Conservation (phyloP, 2,888 invertebrate species). For the Ferrisia virgata region DNA sequence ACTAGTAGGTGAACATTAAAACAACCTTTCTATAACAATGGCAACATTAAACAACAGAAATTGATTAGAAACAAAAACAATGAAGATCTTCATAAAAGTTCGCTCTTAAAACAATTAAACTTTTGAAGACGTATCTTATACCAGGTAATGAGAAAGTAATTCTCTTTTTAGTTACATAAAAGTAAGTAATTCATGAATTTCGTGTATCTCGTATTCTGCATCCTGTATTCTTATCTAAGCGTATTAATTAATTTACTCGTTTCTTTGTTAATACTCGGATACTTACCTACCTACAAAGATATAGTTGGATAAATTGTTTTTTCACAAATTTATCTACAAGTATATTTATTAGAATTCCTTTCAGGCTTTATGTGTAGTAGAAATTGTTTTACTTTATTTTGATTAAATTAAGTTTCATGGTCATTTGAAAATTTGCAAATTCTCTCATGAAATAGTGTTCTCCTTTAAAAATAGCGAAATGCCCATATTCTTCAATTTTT, state of each 20-base stretch:
- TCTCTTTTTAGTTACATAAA: neutral
- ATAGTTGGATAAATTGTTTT: neutral
- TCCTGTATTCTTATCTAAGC: neutral
- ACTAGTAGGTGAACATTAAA: neutral
- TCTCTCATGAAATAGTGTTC: no score
- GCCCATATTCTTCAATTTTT: no score
- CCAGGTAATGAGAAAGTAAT: neutral
- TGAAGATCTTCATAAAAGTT: neutral
- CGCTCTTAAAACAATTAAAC: neutral
- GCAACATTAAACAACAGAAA: neutral
- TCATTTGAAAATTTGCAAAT: no score
- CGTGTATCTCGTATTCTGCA: neutral
- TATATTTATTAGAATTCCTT: no score
- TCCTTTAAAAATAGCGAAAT: no score
- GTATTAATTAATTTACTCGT: neutral
- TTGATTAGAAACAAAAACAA: conserved; percentile 9
- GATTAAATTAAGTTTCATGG: no score
- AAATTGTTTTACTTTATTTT: no score
- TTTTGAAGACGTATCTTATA: neutral
- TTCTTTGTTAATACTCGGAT: neutral
- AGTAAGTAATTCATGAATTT: neutral
- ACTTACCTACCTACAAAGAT: no score
- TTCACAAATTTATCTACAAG: no score
- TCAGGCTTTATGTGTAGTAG: no score
- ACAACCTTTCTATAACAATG: neutral